These are phyloP conservation scores for Eupithecia subfuscata DNA, from an alignment of 2,888 invertebrate genomes.

Conservation along the genomic window DNA sequence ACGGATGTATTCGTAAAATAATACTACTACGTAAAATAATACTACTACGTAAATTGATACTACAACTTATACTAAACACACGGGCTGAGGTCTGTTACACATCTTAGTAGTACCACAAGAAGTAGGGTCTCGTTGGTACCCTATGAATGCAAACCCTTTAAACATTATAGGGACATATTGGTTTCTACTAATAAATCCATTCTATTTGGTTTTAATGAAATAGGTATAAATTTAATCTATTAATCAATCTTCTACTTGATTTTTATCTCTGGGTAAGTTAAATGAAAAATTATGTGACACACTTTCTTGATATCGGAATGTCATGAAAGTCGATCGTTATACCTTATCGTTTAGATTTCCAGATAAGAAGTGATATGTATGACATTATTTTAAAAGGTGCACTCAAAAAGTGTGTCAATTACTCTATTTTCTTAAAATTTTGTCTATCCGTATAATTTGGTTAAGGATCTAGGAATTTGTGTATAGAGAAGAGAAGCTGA, in stretches of 20 bases:
- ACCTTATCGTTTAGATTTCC: slow-evolving; percentile 10
- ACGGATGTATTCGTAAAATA: no score
- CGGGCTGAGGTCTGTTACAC: neutral
- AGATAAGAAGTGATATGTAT: neutral
- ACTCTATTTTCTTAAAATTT: neutral
- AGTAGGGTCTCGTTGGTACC: neutral
- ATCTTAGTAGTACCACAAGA: neutral
- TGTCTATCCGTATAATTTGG: neutral
- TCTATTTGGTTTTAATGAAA: no score
- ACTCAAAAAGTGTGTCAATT: slow-evolving; percentile 5
- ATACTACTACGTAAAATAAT: no score
- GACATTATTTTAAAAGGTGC: slow-evolving; percentile 14
- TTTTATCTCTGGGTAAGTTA: slow-evolving; percentile 11
- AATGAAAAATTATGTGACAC: slow-evolving; percentile 32
- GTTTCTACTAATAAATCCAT: no score
- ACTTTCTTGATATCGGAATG: slow-evolving; percentile 31
- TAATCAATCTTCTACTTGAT: neutral
- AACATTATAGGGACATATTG: neutral
- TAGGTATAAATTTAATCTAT: neutral
- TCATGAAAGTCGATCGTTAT: slow-evolving; percentile 18
- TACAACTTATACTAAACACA: no score
- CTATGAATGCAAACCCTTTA: neutral
- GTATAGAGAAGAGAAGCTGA: neutral
- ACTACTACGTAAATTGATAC: no score
- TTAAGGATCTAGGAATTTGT: neutral